Evolutionary conservation across 2,888 invertebrate species (phyloP).

Genomic region (Maniola hyperantus): DNA sequence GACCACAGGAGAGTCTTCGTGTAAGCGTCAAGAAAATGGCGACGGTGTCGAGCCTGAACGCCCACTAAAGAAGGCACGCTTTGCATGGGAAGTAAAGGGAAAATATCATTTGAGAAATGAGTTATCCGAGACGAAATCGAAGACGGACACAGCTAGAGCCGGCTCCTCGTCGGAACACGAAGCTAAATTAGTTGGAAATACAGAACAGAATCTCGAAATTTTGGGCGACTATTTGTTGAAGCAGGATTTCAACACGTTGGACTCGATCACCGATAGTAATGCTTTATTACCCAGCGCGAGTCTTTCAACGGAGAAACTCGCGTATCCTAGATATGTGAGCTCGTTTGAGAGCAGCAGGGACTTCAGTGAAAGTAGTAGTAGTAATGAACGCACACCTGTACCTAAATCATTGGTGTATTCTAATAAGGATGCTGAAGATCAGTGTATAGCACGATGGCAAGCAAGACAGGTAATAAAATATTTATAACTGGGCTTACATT

Average conservation of each 20-base stretch:
- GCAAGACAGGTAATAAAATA: slow-evolving; percentile 78
- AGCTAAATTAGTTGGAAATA: slow-evolving; percentile 51
- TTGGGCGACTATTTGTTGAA: slow-evolving; percentile 67
- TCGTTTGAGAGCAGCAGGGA: slow-evolving; percentile 51
- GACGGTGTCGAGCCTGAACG: slow-evolving; percentile 78
- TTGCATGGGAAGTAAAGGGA: slow-evolving; percentile 86
- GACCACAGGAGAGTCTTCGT: slow-evolving; percentile 72
- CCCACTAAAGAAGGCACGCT: slow-evolving; percentile 86
- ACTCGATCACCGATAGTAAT: slow-evolving; percentile 58
- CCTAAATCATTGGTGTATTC: slow-evolving; percentile 54
- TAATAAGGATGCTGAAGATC: slow-evolving; percentile 62
- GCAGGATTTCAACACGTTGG: slow-evolving; percentile 63
- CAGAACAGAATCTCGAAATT: slow-evolving; percentile 68
- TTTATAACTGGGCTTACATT: no score
- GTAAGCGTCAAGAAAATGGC: slow-evolving; percentile 79
- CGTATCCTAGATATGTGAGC: slow-evolving; percentile 64
- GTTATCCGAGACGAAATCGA: slow-evolving; percentile 46
- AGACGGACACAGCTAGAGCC: slow-evolving; percentile 45
- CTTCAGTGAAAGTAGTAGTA: slow-evolving; percentile 39
- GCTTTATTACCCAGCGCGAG: slow-evolving; percentile 55
- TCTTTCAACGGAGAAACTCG: slow-evolving; percentile 51
- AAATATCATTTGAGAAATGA: slow-evolving; percentile 83
- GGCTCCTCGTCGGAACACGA: slow-evolving; percentile 50
- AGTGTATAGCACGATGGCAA: slow-evolving; percentile 83
- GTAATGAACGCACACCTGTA: slow-evolving; percentile 37